A percentile compares a stretch with the other conserved stretches of the same genome.
Evolutionary conservation across 2,888 invertebrate species (phyloP).

Genomic region (Polylopha cassiicola): DNA sequence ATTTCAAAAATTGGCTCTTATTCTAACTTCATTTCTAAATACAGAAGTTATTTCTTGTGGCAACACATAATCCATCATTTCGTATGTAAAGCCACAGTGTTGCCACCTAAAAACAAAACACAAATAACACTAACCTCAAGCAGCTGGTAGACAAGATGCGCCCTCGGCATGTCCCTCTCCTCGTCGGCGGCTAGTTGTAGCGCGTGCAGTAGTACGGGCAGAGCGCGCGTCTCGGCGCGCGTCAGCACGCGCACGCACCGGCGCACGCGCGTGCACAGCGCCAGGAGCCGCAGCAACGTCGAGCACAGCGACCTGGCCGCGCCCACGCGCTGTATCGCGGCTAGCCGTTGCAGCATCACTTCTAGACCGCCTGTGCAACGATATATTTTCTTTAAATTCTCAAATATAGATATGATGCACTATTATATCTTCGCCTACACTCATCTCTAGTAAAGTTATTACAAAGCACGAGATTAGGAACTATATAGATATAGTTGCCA

Average conservation of each 20-base stretch:
- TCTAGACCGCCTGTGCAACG: constrained; percentile 73
- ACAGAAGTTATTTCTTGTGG: no score
- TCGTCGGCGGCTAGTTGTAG: constrained; percentile 81
- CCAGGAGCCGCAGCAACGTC: constrained; percentile 92
- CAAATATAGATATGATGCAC: no score
- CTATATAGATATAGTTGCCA: no score
- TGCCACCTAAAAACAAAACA: no score
- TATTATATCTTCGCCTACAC: no score
- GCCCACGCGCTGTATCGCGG: constrained; percentile 90
- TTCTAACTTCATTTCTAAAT: no score
- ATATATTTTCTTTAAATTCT: not conserved
- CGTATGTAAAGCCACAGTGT: no score
- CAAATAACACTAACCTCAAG: constrained; percentile 78
- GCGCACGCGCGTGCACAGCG: constrained; percentile 92
- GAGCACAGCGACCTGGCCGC: constrained; percentile 91
- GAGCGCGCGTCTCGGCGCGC: constrained; percentile 88
- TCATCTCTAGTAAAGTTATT: no score
- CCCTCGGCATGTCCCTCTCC: constrained; percentile 82
- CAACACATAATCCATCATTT: no score
- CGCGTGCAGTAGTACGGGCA: constrained; percentile 89
- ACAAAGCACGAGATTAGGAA: no score
- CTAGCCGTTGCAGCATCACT: constrained; percentile 90
- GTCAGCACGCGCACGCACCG: constrained; percentile 93
- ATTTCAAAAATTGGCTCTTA: no score
- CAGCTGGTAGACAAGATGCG: constrained; percentile 91